Percentiles rank a stretch among this genome's conserved stretches.
Conservation (phyloP, 2,888 invertebrate species). For the Melipona bicolor region DNA sequence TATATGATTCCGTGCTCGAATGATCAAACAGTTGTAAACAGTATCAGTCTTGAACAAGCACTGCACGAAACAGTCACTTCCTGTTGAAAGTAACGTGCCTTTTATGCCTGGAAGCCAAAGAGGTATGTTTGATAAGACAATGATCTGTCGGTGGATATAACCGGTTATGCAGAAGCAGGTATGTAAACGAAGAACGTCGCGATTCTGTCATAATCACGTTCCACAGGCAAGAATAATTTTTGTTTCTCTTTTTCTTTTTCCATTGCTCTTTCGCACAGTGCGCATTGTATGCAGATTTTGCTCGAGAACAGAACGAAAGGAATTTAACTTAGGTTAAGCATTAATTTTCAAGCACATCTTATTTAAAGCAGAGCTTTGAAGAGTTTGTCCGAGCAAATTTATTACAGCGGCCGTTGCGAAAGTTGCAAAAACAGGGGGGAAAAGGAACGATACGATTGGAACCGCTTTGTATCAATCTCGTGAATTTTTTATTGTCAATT, state of each 20-base stretch:
- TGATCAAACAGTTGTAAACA: background rate
- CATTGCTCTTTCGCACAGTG: background rate
- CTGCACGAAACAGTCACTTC: constrained; percentile 47
- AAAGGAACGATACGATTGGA: background rate
- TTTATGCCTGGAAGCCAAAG: constrained; percentile 40
- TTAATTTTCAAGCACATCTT: background rate
- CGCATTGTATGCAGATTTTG: constrained; percentile 14
- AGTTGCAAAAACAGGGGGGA: background rate
- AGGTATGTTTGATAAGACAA: constrained; percentile 52
- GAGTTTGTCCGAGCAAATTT: background rate
- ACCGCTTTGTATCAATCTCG: background rate
- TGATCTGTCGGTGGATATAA: constrained; percentile 44
- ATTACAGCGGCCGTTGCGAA: too few species aligned
- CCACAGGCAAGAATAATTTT: background rate
- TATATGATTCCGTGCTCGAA: background rate
- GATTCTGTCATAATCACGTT: constrained; percentile 20
- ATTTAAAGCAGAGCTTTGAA: too few species aligned
- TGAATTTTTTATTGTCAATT: background rate
- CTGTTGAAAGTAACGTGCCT: constrained; percentile 63
- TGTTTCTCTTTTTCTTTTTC: background rate
- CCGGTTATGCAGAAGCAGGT: constrained; percentile 36
- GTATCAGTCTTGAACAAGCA: constrained; percentile 9
- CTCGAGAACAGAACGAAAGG: background rate
- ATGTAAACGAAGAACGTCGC: constrained; percentile 31
- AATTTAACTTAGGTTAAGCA: background rate